Conservation (phyloP, 2,113 vertebrate genomes). For the Otocyon megalotis region DNA sequence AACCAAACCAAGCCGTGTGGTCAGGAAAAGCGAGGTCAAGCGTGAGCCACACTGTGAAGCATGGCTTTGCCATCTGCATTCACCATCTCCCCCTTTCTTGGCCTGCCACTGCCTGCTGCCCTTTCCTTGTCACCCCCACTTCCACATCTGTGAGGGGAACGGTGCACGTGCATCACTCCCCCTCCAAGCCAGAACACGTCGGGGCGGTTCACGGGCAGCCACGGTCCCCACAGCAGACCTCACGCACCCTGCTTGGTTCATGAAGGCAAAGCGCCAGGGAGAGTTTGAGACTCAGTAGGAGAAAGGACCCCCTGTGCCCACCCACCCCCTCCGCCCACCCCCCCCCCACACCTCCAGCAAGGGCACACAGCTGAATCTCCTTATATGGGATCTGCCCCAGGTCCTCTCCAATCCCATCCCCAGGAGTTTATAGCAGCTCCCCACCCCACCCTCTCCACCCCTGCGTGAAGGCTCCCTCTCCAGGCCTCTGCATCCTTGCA, state of each 20-base stretch:
- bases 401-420: not conserved
- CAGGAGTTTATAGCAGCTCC: not conserved
- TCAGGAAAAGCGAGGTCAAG: not conserved
- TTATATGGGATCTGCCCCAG: not conserved
- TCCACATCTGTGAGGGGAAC: not conserved
- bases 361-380: not conserved
- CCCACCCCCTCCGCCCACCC: not conserved
- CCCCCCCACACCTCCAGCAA: not conserved
- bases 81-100: not conserved
- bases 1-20: not conserved
- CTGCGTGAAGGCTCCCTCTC: not conserved
- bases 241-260: not conserved
- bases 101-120: not conserved
- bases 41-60: not conserved
- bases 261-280: not conserved
- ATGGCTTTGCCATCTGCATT: fast-evolving
- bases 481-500: not conserved
- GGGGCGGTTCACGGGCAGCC: not conserved
- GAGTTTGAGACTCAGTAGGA: not conserved
- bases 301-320: not conserved
- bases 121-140: not conserved
- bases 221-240: not conserved
- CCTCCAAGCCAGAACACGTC: not conserved
- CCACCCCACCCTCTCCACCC: not conserved
- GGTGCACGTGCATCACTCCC: not conserved